Percentiles rank a stretch among this genome's conserved stretches.
These are phyloP conservation scores for Ranitomeya variabilis DNA, from an alignment of 2,113 vertebrate species.

Conservation along the genomic window DNA sequence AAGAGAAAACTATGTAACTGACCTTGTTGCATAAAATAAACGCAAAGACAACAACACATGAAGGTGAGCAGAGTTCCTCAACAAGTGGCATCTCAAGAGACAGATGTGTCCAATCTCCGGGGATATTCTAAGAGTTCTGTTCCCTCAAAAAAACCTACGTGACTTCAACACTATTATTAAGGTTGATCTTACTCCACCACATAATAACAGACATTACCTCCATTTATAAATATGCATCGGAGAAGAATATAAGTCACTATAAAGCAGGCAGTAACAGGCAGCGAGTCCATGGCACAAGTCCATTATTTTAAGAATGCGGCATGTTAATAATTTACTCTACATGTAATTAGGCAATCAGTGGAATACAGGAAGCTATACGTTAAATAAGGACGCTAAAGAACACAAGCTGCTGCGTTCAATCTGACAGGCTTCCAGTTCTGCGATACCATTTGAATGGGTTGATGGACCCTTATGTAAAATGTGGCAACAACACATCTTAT, in stretches of 20 bases:
- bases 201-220: background rate
- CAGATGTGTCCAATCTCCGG: background rate
- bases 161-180: background rate
- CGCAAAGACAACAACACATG: background rate
- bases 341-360: background rate
- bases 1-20: background rate
- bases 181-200: background rate
- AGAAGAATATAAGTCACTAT: background rate
- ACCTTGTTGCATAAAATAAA: background rate
- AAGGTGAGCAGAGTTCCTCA: background rate
- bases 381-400: background rate
- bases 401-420: background rate
- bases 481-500: too few species aligned
- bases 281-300: background rate
- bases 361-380: background rate
- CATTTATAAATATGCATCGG: background rate
- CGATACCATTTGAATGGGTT: background rate
- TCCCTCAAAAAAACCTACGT: background rate
- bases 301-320: background rate
- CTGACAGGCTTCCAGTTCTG: background rate
- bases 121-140: background rate
- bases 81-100: background rate
- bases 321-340: constrained; percentile 26
- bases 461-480: background rate
- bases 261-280: background rate